phyloP scores from a whole-genome alignment of 1,140 invertebrate genomes.

The Spodoptera litura region DNA sequence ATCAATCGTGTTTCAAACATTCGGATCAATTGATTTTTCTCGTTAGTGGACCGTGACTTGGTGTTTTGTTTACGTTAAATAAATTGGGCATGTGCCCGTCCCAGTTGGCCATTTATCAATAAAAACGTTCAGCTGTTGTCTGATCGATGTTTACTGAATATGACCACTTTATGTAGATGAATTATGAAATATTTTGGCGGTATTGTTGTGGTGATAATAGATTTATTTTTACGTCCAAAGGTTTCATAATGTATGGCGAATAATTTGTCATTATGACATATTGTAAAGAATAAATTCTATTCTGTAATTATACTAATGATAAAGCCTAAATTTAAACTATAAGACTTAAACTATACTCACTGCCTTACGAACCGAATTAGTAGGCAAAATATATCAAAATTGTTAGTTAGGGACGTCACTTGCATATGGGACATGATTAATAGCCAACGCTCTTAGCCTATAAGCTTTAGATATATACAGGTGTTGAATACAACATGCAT shows the following conservation, averaged over 20 bases:
- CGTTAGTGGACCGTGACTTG: conserved; percentile 25
- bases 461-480: not conserved
- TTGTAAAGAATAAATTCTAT: too few species aligned
- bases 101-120: conserved; percentile 36
- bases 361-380: not conserved
- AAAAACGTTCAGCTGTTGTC: conserved; percentile 38
- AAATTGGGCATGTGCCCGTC: conserved; percentile 25
- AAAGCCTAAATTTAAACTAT: too few species aligned
- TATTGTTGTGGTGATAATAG: too few species aligned
- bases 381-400: not conserved
- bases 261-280: too few species aligned
- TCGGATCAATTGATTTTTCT: conserved; percentile 39
- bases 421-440: conserved; percentile 53
- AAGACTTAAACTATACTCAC: too few species aligned
- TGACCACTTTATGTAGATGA: conserved; percentile 1
- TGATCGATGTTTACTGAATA: conserved; percentile 6
- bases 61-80: conserved; percentile 34
- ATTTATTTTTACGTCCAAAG: too few species aligned
- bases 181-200: not conserved
- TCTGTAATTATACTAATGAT: too few species aligned
- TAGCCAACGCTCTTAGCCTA: conserved; percentile 13
- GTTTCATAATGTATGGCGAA: too few species aligned
- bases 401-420: conserved; percentile 22
- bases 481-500: not conserved
- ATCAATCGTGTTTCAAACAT: conserved; percentile 42